phyloP scores from a whole-genome alignment of 2,113 vertebrate genomes.

The Colius striatus region DNA sequence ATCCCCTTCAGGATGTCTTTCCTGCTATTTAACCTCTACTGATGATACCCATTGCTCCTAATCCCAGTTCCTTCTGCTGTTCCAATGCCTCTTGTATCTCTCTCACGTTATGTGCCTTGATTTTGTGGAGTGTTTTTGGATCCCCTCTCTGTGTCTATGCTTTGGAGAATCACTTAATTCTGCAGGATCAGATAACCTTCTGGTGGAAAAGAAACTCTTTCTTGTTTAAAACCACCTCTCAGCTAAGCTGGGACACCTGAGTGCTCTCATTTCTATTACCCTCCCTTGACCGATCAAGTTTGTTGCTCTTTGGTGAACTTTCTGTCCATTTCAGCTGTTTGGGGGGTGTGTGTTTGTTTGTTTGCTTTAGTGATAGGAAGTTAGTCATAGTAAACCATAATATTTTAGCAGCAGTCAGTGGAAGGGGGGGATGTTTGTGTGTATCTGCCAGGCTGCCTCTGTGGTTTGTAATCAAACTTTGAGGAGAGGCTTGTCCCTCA shows the following conservation, averaged over 20 bases:
- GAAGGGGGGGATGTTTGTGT: neutral
- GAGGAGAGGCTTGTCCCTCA: neutral
- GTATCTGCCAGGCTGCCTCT: neutral
- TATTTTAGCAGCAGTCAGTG: rapidly evolving
- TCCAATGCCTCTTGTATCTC: neutral
- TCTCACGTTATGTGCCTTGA: rapidly evolving
- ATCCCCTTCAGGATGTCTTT: neutral
- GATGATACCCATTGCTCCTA: neutral
- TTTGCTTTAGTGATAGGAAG: neutral
- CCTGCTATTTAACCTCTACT: slow-evolving; percentile 6
- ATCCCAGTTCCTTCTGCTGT: neutral
- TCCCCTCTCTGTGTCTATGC: neutral
- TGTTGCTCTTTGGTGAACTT: neutral
- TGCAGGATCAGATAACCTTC: neutral
- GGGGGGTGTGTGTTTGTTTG: no score
- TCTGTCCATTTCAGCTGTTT: neutral
- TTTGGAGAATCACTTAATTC: neutral
- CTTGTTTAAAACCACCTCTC: neutral
- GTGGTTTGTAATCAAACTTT: neutral
- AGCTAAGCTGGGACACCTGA: rapidly evolving
- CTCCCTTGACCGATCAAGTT: rapidly evolving
- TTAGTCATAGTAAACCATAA: rapidly evolving
- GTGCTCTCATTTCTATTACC: rapidly evolving
- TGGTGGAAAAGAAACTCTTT: neutral
- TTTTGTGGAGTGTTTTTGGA: neutral